phyloP scores from a whole-genome alignment of 2,797 vertebrate genomes.

The Pteropus rufus region DNA sequence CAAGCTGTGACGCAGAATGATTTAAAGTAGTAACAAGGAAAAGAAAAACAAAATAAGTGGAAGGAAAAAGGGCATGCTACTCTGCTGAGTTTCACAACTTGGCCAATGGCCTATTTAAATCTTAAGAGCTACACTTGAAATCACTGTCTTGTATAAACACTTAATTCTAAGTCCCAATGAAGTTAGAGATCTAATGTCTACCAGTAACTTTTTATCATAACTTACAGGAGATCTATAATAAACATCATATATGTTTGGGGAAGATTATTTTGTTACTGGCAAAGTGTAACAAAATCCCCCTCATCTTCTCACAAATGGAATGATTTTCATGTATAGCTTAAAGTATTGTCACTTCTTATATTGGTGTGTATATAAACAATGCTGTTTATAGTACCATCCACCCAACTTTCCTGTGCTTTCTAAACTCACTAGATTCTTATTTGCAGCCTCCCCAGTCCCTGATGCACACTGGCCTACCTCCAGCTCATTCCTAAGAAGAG shows the following conservation, averaged over 20 bases:
- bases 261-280: not conserved
- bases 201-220: not conserved
- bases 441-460: not conserved
- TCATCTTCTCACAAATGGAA: not conserved
- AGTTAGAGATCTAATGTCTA: not conserved
- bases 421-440: not conserved
- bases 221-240: not conserved
- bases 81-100: not conserved
- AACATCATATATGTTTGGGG: not conserved
- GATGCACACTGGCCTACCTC: not conserved
- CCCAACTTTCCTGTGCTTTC: not conserved
- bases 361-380: not conserved
- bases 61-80: not conserved
- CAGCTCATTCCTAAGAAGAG: not conserved
- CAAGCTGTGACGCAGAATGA: conserved; percentile 1
- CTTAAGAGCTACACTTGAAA: not conserved
- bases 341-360: not conserved
- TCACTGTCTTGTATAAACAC: not conserved
- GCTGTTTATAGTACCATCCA: not conserved
- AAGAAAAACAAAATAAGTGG: conserved; percentile 1
- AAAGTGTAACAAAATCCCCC: not conserved
- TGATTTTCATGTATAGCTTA: not conserved
- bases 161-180: not conserved
- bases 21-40: conserved; percentile 4
- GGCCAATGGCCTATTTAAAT: not conserved